These are phyloP conservation scores for Limnephilus auricula DNA, from an alignment of 2,888 invertebrate genomes.

Conservation along the genomic window DNA sequence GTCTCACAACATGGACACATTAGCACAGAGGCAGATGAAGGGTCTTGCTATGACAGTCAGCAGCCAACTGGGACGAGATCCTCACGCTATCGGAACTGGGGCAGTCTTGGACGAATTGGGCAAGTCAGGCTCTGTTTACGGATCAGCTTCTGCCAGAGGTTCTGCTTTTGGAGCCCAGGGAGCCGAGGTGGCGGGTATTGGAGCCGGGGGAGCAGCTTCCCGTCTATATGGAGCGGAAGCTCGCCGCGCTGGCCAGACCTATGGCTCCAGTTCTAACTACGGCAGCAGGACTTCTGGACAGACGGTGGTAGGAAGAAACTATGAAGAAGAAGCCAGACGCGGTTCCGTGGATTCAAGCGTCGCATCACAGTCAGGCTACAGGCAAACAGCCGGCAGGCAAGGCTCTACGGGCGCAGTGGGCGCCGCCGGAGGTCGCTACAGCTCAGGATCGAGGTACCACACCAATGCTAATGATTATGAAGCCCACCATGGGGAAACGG, in stretches of 20 bases:
- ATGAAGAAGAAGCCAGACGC: slow-evolving; percentile 3
- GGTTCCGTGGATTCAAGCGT: not conserved
- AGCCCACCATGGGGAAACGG: slow-evolving; percentile 45
- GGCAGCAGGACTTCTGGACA: slow-evolving; percentile 43
- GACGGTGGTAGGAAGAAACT: not conserved
- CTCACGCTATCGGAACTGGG: slow-evolving; percentile 69
- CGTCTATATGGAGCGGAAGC: not conserved
- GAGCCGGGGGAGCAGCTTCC: not conserved
- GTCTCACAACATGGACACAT: slow-evolving; percentile 75
- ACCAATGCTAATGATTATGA: not conserved
- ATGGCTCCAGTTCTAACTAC: slow-evolving; percentile 29
- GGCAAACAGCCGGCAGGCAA: slow-evolving; percentile 6
- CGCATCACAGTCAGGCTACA: slow-evolving; percentile 24
- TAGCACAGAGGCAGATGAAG: slow-evolving; percentile 76
- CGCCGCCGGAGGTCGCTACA: slow-evolving; percentile 1
- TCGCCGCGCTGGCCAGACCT: slow-evolving; percentile 4
- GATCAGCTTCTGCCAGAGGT: slow-evolving; percentile 74
- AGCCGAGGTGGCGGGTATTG: not conserved
- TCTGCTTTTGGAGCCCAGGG: slow-evolving; percentile 68
- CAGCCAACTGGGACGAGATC: slow-evolving; percentile 74
- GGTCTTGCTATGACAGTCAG: slow-evolving; percentile 73
- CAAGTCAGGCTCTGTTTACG: slow-evolving; percentile 69
- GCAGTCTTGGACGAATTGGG: slow-evolving; percentile 67
- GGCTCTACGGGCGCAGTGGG: slow-evolving; percentile 1
- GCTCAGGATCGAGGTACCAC: not conserved